These are phyloP conservation scores for Aurelia aurita DNA, from an alignment of 30 jellyfish, hydroid and myxozoan genomes.

Conservation along the genomic window DNA sequence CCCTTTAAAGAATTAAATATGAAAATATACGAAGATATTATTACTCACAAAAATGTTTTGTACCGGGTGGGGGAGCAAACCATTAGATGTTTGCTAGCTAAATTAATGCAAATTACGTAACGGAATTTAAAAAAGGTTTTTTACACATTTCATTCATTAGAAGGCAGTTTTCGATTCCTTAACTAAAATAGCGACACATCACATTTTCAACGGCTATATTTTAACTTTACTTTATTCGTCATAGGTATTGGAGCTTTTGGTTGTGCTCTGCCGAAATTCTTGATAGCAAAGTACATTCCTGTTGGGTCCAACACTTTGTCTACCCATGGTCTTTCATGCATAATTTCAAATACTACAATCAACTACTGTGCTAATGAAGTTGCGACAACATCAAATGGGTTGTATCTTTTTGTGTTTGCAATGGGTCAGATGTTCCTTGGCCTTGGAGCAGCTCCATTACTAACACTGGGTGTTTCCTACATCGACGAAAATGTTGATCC, in stretches of 20 bases:
- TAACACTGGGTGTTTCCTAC: slow-evolving; percentile 74
- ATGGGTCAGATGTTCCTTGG: slow-evolving; percentile 78
- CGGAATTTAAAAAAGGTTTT: no score
- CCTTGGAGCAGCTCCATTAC: slow-evolving; percentile 77
- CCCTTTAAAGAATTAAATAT: no score
- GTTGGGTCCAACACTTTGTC: slow-evolving; percentile 4
- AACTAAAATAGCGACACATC: no score
- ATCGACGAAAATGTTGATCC: slow-evolving; percentile 84
- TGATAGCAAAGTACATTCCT: slow-evolving; percentile 59
- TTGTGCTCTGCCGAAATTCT: slow-evolving; percentile 65
- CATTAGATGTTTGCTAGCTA: no score
- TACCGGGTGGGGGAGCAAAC: no score
- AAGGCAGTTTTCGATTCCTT: no score
- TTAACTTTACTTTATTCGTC: no score
- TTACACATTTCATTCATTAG: no score
- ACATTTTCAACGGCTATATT: background rate
- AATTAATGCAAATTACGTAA: no score
- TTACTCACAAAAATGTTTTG: no score
- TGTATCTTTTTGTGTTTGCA: slow-evolving; percentile 50
- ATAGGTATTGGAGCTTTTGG: slow-evolving; percentile 74
- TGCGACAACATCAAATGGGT: background rate
- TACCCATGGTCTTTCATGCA: slow-evolving; percentile 8
- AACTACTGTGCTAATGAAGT: slow-evolving; percentile 14
- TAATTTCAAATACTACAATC: slow-evolving; percentile 23
- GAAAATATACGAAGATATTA: no score